Percentiles rank a stretch among this genome's conserved stretches.
Evolutionary conservation across 2,113 vertebrate genomes (phyloP).

Genomic region (Narcine bancroftii): DNA sequence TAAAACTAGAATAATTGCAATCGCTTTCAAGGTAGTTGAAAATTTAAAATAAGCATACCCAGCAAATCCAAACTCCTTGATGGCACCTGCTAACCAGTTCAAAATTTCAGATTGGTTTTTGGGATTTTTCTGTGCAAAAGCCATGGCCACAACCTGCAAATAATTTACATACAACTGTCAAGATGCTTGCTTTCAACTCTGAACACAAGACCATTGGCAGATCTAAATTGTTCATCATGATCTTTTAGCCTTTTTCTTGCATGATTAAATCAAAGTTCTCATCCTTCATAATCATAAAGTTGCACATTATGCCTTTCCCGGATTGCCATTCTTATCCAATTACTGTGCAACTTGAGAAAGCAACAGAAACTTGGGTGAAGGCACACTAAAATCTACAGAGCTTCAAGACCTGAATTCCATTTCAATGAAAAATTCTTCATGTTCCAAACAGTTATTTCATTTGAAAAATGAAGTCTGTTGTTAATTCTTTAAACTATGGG

Average conservation of each 20-base stretch:
- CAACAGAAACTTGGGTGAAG: not conserved
- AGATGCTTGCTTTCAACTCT: not conserved
- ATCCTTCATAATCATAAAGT: not conserved
- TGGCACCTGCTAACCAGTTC: constrained; percentile 90
- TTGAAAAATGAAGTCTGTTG: too few relatives aligned
- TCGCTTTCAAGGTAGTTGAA: not conserved
- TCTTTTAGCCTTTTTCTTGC: not conserved
- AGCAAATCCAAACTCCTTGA: constrained; percentile 96
- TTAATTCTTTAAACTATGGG: too few relatives aligned
- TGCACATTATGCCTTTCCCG: not conserved
- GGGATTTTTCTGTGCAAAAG: constrained; percentile 94
- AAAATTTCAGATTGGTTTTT: constrained; percentile 95
- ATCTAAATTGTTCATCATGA: not conserved
- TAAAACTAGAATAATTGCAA: not conserved
- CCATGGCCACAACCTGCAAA: constrained; percentile 78
- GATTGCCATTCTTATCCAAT: not conserved
- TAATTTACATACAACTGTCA: not conserved
- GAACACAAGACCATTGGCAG: not conserved
- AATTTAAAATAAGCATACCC: constrained; percentile 64
- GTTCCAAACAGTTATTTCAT: too few relatives aligned
- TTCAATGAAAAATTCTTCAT: not conserved
- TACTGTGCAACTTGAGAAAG: not conserved
- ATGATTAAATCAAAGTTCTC: not conserved
- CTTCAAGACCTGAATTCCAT: not conserved
- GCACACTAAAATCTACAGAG: not conserved